Base-by-base conservation (phyloP, 1,140 invertebrate species). In the Drosophila nigromelanica region DNA sequence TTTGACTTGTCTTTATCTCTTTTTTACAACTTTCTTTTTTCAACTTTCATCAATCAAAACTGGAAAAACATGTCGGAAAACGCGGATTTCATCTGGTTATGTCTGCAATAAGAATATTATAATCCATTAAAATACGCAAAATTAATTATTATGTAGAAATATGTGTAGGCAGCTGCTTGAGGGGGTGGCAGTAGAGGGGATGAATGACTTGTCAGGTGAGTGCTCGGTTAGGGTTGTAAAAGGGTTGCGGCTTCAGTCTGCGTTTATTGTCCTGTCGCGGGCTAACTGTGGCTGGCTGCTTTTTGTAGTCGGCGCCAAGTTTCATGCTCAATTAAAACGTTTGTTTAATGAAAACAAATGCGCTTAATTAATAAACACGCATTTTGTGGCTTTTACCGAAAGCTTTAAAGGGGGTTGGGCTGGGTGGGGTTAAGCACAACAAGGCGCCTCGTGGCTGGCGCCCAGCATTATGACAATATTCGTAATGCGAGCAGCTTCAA, bases 291-390 rank as follows among this genome's bases (percentile, higher is more conserved):
- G 21, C 45, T 68, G 74, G 27, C 50, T 52, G 51, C 42, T 61
- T 40, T 40, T 76, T 71, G 56, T 47, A 45, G 35, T 47, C 62
- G 89, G 80, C 89, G 83, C 73, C 89, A 89, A 82, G 73, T 91
- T 89, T 90, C 85, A 90, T 91, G 83, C 89, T 90, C 89, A 90
- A 90, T 90, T 91, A 91, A 91, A 91, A 82, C 80, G 89, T 86
- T 91, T 86, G 78, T 86, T 90, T 91, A 91, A 90, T 91, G 90
- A 85, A 91, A 91, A 91, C 80, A 91, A 91, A 91, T 91, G 90
- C 86, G 87, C 90, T 91, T 91, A 91, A 91, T 91, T 91, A 91
- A 91, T 91, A 91, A 91, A 91, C 90, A 91, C 80, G 90, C 90
- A 91, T 91, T 91, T 91, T 90, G 89, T 68, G 89, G 89, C 80